phyloP scores from a whole-genome alignment of 2,888 invertebrate genomes.

The Ichneumoninae sp. region DNA sequence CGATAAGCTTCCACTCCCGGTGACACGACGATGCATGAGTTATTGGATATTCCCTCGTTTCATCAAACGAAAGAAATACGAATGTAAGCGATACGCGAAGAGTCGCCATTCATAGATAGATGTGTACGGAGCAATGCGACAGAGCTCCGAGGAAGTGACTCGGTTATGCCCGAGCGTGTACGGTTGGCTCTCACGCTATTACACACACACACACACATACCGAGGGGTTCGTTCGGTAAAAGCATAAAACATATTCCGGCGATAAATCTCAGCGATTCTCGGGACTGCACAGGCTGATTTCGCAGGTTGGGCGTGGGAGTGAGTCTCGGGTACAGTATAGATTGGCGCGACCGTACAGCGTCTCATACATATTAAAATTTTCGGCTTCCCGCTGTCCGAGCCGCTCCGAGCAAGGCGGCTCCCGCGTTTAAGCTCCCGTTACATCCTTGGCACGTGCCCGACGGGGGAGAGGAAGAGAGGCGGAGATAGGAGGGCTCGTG shows the following conservation, averaged over 20 bases:
- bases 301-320: constrained; percentile 41
- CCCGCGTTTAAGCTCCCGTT: constrained; percentile 65
- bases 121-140: background rate
- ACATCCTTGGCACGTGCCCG: constrained; percentile 64
- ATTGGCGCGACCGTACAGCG: constrained; percentile 33
- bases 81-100: background rate
- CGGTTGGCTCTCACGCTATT: constrained; percentile 18
- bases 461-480: background rate
- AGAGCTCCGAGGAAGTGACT: background rate
- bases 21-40: constrained; percentile 5
- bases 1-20: background rate
- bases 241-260: constrained; percentile 64
- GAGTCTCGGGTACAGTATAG: constrained; percentile 5
- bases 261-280: constrained; percentile 64
- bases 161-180: constrained; percentile 9
- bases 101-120: background rate
- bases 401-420: constrained; percentile 41
- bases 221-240: constrained; percentile 43
- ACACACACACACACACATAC: constrained; percentile 14
- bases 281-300: constrained; percentile 64
- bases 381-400: constrained; percentile 59
- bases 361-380: constrained; percentile 69
- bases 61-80: constrained; percentile 19
- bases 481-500: background rate
- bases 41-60: constrained; percentile 4